Base-by-base conservation (phyloP, 2,888 invertebrate genomes). In the Scaptodrosophila latifasciaeformis region DNA sequence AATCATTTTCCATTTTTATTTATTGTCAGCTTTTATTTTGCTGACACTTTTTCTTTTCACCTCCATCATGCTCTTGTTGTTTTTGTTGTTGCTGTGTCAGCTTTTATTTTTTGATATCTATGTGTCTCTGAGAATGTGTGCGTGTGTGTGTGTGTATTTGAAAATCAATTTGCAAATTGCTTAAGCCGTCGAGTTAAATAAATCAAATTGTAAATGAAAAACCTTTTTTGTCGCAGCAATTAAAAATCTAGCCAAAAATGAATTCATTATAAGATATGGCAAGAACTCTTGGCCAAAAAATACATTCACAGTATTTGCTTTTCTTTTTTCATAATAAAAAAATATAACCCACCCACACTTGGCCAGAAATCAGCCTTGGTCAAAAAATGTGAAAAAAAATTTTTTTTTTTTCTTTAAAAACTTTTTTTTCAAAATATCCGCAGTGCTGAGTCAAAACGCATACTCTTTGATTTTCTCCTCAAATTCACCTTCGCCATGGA, bases 131-230 rank as follows among this genome's bases (percentile, higher is more conserved):
- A 13, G 35, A 24, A 9, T 4, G 24, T n/a, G 10, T 27, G 10
- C 34, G 30, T 46, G 19, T 49, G 52, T 49, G 55, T 55, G 35
- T 59, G 46, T 71, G 69, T 55, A 79, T 54, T 79, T 79, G 76
- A 77, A 72, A 72, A 72, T 71, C 72, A 66, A 72, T 76, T 79
- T 74, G 77, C 74, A 76, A 74, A 74, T 76, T 71, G 62, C 66
- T 68, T 53, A 44, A 71, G 58, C 54, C 51, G 53, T 54, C 62
- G 72, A 49, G 29, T 24, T 3, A 42, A 49, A 59, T 62, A 59
- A 74, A 60, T 70, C 59, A 58, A 53, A 10, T 27, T 46, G 54
- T 37, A 64, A 29, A 27, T 19, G 12, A n/a, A 12, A 4, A 7
- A 45, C 34, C 46, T 54, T 59, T 74, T 70, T 59, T 79, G 79